These are phyloP conservation scores for Spicauda simplicius DNA, from an alignment of 2,888 invertebrate genomes.

Conservation along the genomic window DNA sequence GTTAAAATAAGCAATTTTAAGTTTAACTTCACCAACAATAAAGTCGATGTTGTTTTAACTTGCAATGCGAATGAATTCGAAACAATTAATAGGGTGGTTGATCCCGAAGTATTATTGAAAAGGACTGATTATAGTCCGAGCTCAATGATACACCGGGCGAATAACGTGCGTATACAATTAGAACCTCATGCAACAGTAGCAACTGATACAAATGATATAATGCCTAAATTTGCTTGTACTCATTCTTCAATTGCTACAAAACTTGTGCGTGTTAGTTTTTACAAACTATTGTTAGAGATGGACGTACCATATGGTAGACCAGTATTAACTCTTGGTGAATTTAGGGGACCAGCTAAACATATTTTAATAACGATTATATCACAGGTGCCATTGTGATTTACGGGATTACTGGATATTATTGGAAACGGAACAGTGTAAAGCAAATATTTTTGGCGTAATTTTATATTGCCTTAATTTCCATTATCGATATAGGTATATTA, in stretches of 20 bases:
- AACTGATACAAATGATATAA: slow-evolving; percentile 5
- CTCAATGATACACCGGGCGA: slow-evolving; percentile 55
- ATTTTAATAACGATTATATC: slow-evolving; percentile 63
- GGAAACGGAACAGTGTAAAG: slow-evolving; percentile 7
- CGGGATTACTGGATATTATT: slow-evolving; percentile 46
- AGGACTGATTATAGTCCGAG: slow-evolving; percentile 72
- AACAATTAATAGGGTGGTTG: slow-evolving; percentile 79
- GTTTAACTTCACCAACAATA: slow-evolving; percentile 40
- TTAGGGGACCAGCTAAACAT: slow-evolving; percentile 64
- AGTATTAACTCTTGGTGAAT: slow-evolving; percentile 62
- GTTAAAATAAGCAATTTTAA: slow-evolving; percentile 40
- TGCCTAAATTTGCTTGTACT: slow-evolving; percentile 21
- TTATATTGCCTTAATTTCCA: slow-evolving; percentile 2
- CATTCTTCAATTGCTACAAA: slow-evolving; percentile 1
- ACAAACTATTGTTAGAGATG: slow-evolving; percentile 61
- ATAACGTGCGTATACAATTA: background rate
- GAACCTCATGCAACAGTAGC: slow-evolving; percentile 19
- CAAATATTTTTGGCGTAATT: background rate
- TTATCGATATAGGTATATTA: too few species aligned
- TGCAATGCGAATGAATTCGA: slow-evolving; percentile 55
- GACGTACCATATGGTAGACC: slow-evolving; percentile 73
- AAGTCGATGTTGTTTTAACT: slow-evolving; percentile 42
- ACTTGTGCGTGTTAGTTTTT: slow-evolving; percentile 18
- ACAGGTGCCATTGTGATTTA: slow-evolving; percentile 63
- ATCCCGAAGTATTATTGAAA: slow-evolving; percentile 73